A percentile compares a stretch with the other conserved stretches of the same genome.
These are phyloP conservation scores for Clavelina lepadiformis DNA, from an alignment of 23 tunicate species.

Conservation along the genomic window DNA sequence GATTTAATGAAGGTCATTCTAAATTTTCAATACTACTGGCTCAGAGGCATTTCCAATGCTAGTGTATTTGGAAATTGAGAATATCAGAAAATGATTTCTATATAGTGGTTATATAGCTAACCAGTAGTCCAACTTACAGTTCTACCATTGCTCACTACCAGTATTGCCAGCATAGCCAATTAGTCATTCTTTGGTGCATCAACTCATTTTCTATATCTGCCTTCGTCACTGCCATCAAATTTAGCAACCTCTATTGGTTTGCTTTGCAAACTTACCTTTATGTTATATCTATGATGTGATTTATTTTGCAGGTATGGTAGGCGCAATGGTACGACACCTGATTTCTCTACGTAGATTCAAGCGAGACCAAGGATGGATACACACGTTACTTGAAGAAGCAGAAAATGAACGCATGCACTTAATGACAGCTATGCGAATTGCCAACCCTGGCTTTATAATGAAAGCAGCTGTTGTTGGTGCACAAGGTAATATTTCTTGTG, in stretches of 20 bases:
- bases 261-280: background rate
- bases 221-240: background rate
- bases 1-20: too few relatives aligned
- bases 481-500: constrained; percentile 35
- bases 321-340: constrained; percentile 90
- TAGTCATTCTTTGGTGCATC: too few relatives aligned
- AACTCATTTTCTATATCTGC: too few relatives aligned
- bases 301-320: constrained; percentile 79
- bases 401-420: constrained; percentile 93
- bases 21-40: too few relatives aligned
- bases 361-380: constrained; percentile 93
- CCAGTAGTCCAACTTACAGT: too few relatives aligned
- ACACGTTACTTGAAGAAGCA: constrained; percentile 86
- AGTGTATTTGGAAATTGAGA: too few relatives aligned
- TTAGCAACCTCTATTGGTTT: background rate
- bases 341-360: constrained; percentile 60
- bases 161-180: too few relatives aligned
- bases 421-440: constrained; percentile 90
- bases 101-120: too few relatives aligned
- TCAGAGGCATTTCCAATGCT: too few relatives aligned
- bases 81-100: too few relatives aligned
- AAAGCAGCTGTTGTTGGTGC: constrained; percentile 41
- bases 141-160: too few relatives aligned
- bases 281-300: too few relatives aligned
- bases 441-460: constrained; percentile 83